Evolutionary conservation across 1,140 invertebrate genomes (phyloP).

Genomic region (Oscheius sp.): DNA sequence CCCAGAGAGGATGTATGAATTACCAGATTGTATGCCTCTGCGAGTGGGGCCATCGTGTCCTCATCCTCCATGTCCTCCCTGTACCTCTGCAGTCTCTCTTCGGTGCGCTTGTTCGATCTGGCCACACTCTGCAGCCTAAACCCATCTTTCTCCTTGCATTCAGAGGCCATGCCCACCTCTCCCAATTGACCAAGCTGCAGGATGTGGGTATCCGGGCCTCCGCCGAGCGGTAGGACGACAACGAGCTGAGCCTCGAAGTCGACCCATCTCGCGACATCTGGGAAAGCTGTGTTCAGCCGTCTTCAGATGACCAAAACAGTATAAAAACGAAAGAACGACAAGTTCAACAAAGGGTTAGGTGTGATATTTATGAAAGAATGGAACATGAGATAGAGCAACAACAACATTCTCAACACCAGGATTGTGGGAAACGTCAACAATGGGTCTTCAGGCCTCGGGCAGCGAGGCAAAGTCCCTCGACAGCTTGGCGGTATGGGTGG

Average conservation of each 20-base stretch:
- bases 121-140: neutral
- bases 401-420: no score
- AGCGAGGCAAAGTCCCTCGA: neutral
- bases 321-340: no score
- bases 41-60: no score
- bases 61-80: neutral
- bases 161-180: neutral
- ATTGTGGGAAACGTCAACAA: no score
- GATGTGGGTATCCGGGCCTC: neutral
- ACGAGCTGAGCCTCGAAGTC: no score
- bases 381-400: no score
- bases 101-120: neutral
- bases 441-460: neutral
- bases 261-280: neutral
- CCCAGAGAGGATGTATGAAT: neutral
- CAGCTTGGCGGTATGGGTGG: neutral
- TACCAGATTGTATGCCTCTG: no score
- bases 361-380: no score
- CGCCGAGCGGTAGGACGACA: neutral
- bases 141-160: no score
- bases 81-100: neutral
- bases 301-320: no score
- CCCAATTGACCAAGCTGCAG: neutral
- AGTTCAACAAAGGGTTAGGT: no score
- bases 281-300: no score